These are phyloP conservation scores for Acanthis flammea DNA, from an alignment of 2,797 vertebrate genomes.

Conservation along the genomic window DNA sequence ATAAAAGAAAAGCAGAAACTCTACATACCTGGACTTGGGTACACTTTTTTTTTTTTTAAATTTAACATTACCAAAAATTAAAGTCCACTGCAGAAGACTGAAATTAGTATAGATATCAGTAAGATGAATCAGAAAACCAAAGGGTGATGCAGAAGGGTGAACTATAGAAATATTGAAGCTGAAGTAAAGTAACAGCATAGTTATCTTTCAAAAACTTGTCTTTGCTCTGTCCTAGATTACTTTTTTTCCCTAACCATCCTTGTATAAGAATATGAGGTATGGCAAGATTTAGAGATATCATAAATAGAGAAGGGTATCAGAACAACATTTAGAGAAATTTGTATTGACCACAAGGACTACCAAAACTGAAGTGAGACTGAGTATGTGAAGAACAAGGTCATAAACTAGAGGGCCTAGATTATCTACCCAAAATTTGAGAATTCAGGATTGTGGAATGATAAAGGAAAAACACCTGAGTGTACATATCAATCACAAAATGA, in stretches of 20 bases:
- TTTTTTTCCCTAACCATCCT: not conserved
- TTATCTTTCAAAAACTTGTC: not conserved
- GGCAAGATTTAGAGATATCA: not conserved
- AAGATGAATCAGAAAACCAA: not conserved
- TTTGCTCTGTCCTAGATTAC: not conserved
- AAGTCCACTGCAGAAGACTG: not conserved
- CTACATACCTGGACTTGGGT: not conserved
- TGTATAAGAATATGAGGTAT: not conserved
- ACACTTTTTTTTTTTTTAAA: not conserved
- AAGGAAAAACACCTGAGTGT: conserved; percentile 29
- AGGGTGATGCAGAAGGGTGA: not conserved
- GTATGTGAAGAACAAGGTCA: not conserved
- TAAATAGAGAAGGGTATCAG: not conserved
- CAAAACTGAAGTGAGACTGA: not conserved
- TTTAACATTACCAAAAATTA: not conserved
- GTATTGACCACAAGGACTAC: not conserved
- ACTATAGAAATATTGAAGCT: not conserved
- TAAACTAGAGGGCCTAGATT: not conserved
- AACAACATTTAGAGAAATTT: not conserved
- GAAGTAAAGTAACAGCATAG: not conserved
- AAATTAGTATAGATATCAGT: not conserved
- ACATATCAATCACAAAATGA: conserved; percentile 22
- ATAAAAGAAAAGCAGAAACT: not conserved
- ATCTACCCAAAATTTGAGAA: not conserved
- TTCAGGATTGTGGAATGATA: not conserved